phyloP scores from a whole-genome alignment of 2,888 invertebrate species.

The Rhingia campestris region DNA sequence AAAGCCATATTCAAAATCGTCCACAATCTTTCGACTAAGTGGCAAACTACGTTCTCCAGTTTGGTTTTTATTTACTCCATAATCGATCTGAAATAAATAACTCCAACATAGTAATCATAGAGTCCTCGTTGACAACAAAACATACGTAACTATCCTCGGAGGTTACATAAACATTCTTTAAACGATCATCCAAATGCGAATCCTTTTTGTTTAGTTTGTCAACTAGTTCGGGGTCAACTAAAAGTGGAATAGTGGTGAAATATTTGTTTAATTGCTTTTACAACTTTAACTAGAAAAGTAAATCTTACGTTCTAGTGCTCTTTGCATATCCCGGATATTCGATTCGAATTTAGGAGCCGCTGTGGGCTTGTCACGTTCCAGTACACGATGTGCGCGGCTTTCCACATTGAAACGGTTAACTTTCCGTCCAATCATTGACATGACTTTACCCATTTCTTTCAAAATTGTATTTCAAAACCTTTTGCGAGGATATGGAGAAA shows the following conservation, averaged over 20 bases:
- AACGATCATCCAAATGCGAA: conserved; percentile 85
- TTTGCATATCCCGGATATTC: conserved; percentile 86
- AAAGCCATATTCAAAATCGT: conserved; percentile 87
- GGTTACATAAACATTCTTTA: conserved; percentile 89
- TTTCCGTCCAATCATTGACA: conserved; percentile 85
- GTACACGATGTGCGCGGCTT: conserved; percentile 88
- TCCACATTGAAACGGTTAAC: conserved; percentile 89
- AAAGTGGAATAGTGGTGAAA: conserved; percentile 1
- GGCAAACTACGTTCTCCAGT: conserved; percentile 85
- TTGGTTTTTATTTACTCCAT: conserved; percentile 76
- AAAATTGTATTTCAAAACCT: conserved; percentile 21
- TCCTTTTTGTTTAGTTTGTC: conserved; percentile 87
- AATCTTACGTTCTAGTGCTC: conserved; percentile 84
- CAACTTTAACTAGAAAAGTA: background rate
- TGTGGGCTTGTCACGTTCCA: conserved; percentile 87
- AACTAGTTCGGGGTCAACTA: conserved; percentile 85
- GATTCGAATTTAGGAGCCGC: conserved; percentile 88
- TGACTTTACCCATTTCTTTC: conserved; percentile 86
- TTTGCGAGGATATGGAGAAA: conserved; percentile 1
- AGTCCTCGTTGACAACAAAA: conserved; percentile 71
- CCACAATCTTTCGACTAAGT: conserved; percentile 83
- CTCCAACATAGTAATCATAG: background rate
- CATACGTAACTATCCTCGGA: conserved; percentile 85
- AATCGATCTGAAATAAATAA: conserved; percentile 77
- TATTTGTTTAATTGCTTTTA: background rate